phyloP scores from a whole-genome alignment of 2,888 invertebrate species.

The Tiphia femorata region DNA sequence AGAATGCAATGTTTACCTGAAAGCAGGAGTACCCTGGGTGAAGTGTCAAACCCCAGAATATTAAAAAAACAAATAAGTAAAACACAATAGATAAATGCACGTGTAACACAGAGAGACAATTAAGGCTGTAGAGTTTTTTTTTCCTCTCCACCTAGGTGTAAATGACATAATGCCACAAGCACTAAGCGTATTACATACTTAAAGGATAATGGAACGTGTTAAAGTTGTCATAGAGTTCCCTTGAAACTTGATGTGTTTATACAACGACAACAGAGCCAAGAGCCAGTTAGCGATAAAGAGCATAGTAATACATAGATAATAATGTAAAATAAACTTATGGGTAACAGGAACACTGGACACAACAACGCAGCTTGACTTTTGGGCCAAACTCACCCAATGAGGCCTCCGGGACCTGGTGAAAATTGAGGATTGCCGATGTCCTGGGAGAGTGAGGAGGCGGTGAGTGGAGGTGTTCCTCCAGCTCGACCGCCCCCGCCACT shows the following conservation, averaged over 20 bases:
- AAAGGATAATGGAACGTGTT: too few species aligned
- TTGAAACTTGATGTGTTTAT: too few species aligned
- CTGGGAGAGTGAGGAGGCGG: slow-evolving; percentile 70
- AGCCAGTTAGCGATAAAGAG: slow-evolving; percentile 15
- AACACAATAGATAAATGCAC: too few species aligned
- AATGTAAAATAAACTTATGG: slow-evolving; percentile 38
- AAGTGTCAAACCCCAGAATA: slow-evolving; percentile 14
- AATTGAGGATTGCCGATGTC: slow-evolving; percentile 66
- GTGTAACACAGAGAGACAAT: too few species aligned
- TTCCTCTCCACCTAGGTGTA: too few species aligned
- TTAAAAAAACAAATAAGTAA: slow-evolving; percentile 14
- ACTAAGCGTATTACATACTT: too few species aligned
- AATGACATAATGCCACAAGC: too few species aligned
- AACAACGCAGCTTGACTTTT: slow-evolving; percentile 46
- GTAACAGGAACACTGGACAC: slow-evolving; percentile 25
- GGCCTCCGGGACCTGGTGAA: slow-evolving; percentile 64
- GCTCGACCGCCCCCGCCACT: slow-evolving; percentile 76
- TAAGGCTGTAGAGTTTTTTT: too few species aligned
- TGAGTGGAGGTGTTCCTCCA: slow-evolving; percentile 76
- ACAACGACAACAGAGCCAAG: too few species aligned
- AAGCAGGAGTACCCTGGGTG: slow-evolving; percentile 30
- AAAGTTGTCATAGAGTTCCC: too few species aligned
- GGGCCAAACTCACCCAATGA: slow-evolving; percentile 66
- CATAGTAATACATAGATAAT: slow-evolving; percentile 17
- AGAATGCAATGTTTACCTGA: slow-evolving; percentile 41